Evolutionary conservation across 2,113 vertebrate species (phyloP), one percentile per base, ranked within the genome.

Genomic region (Trematomus loennbergii): DNA sequence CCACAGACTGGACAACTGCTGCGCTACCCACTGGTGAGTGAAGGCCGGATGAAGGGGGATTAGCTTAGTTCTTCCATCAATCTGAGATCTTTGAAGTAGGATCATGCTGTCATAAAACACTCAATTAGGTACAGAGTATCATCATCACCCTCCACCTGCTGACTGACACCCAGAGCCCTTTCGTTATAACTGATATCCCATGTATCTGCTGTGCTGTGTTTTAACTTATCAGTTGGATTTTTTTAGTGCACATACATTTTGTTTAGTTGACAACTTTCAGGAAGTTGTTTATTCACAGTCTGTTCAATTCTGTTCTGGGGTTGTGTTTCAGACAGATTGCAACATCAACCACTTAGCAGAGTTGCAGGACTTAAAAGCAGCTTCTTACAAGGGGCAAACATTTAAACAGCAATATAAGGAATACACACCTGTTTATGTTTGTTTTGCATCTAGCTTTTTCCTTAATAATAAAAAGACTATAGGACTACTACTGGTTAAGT

Each of bases 1-100:
- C 72, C 92, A 53, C 91, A 63, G 70, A 97, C 95, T 0, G 97
- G 97, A 1, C 33, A 64, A 1, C 25, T 68, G 18, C 95, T 96
- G 54, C 93, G 89, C 11, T 98, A 96, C 91, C 98, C 98, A 0
- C 87, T 99, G 80, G 95, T 99, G 81, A 85, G 93, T 90, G 13
- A 61, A 43, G 4, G 17, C 48, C 11, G 18, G 36, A 58, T n/a
- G 18, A 15, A 45, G 33, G n/a, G 12, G 1, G 43, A 11, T 52
- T 13, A 68, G 11, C 16, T 18, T 16, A 33, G 6, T 13, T 36
- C 9, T 15, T 33, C 67, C 46, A 82, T 67, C 12, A n/a, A 69
- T 17, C 13, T 11, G 16, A 46, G n/a, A 4, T 45, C 49, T 12
- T 46, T 15, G 40, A 15, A 80, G 55, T 22, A 11, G 29, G 9